These are phyloP conservation scores for Eurosta solidaginis DNA, from an alignment of 1,140 invertebrate species.

Conservation along the genomic window DNA sequence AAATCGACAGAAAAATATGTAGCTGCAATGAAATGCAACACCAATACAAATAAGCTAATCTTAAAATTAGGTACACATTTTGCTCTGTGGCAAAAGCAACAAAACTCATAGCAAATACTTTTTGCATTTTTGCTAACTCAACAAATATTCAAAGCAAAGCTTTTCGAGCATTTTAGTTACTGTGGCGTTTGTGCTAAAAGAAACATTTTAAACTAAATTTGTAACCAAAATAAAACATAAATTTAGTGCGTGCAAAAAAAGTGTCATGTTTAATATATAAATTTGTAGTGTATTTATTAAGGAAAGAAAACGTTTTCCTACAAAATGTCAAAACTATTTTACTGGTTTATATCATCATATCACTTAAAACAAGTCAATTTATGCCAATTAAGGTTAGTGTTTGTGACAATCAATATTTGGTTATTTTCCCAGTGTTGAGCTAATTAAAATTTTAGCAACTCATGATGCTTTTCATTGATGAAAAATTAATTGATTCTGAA, in stretches of 20 bases:
- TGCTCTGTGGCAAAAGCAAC: neutral
- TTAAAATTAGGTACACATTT: neutral
- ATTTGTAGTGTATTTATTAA: neutral
- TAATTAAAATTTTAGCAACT: neutral
- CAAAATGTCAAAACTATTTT: no score
- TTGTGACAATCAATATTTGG: neutral
- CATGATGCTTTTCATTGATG: neutral
- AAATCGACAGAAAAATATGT: neutral
- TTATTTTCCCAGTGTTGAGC: neutral
- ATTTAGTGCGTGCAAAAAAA: neutral
- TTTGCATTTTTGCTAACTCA: neutral
- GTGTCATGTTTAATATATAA: neutral
- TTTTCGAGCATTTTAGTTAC: no score
- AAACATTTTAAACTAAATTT: neutral
- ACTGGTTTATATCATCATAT: no score
- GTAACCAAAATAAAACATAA: neutral
- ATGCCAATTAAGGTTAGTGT: constrained; percentile 14
- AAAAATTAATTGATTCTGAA: neutral
- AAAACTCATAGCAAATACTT: neutral
- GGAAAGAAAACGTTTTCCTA: no score
- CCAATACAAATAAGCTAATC: neutral
- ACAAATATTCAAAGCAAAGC: neutral
- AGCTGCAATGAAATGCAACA: neutral
- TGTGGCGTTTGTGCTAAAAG: neutral
- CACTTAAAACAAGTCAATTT: neutral